Base-by-base conservation (phyloP, 2,888 invertebrate genomes). In the Mesoligia furuncula region DNA sequence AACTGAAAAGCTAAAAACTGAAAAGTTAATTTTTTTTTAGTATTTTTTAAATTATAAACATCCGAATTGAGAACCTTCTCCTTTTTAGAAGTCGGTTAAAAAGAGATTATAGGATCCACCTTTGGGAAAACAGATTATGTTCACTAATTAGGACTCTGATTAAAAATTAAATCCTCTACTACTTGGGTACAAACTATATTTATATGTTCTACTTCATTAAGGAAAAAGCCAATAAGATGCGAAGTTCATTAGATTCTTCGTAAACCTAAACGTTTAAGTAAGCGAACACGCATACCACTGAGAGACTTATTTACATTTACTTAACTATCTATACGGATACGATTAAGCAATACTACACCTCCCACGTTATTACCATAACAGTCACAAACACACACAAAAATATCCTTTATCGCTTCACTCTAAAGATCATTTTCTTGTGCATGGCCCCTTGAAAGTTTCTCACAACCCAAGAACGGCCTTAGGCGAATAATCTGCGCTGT, bases 401-500 rank as follows among this genome's bases (percentile, higher is more conserved):
- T 51, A 80, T 71, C 61, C 80, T 77, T 71, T 83, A 83, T 42
- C 57, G 24, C 45, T 9, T 20, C 42, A 20, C 9, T 2, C 1
- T 73, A 85, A 81, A 82, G 80, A 36, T 64, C 42, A 78, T 69
- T 81, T 82, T 85, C 77, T 70, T 65, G 36, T 79, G 36, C 57
- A 70, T 24, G 17, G 20, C 51, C 51, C 17, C 24, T 65, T 64
- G 51, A 31, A 66, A 75, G 62, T 81, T 72, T 45, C 81, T 82
- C 62, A 82, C 80, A 77, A 66, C 79, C 81, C 68, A 78, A 81
- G 79, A 70, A 80, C 70, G 69, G 90, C 92, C 89, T 71, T 51
- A 57, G 90, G 92, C 92, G 87, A 80, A 89, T 90, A 91, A 92
- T 91, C 91, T 91, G 48, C 87, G 75, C 80, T 91, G 92, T 92